phyloP scores from a whole-genome alignment of 2,888 invertebrate species.

The Leistus spinibarbis region DNA sequence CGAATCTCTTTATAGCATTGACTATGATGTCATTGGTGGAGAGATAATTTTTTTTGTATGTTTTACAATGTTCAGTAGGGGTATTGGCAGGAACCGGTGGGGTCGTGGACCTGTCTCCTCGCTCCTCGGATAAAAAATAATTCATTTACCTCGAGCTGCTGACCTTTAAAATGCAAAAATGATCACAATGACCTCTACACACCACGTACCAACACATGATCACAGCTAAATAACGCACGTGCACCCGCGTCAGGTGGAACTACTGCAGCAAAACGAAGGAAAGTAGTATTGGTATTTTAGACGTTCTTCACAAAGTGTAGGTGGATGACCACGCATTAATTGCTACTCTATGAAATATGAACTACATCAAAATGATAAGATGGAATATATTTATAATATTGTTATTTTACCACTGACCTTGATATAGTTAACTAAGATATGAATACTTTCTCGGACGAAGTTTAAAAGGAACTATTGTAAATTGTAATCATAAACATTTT shows the following conservation, averaged over 20 bases:
- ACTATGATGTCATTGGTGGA: background rate
- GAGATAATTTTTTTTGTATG: background rate
- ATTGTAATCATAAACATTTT: too few relatives aligned
- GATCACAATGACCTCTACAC: conserved; percentile 52
- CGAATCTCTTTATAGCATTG: background rate
- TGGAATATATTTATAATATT: background rate
- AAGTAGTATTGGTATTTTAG: conserved; percentile 3
- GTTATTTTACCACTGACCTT: too few relatives aligned
- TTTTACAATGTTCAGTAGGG: background rate
- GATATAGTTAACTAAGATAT: too few relatives aligned
- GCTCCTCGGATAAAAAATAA: conserved; percentile 42
- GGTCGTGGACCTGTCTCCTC: conserved; percentile 13
- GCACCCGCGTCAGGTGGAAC: conserved; percentile 12
- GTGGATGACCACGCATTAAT: background rate
- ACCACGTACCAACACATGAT: background rate
- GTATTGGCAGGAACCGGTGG: background rate
- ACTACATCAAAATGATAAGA: background rate
- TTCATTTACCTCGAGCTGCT: conserved; percentile 54
- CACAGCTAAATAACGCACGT: conserved; percentile 9
- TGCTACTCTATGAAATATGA: background rate
- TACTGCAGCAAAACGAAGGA: background rate
- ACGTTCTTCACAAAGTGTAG: background rate
- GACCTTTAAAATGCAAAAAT: conserved; percentile 55
- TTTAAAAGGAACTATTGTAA: too few relatives aligned
- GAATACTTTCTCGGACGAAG: too few relatives aligned